Base-by-base conservation (phyloP, 1,140 invertebrate genomes). In the Atopsyche davidsoni region DNA sequence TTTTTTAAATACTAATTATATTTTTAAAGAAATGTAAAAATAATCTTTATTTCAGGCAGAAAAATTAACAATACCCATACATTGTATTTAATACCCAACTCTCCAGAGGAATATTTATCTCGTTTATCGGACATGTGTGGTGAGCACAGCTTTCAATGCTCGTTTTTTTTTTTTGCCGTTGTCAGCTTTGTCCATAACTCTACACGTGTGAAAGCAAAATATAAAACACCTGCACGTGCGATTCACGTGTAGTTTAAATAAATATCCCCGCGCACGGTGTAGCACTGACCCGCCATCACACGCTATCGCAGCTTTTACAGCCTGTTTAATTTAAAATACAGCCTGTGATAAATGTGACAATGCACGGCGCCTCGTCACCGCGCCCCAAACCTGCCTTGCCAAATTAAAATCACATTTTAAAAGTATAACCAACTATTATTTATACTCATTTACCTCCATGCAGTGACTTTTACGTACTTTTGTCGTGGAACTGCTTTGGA, bases 261-360 rank as follows among this genome's bases (percentile, higher is more conserved):
- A 51, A 51, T 42, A 51, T 42, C 31, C 51, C n/a, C n/a, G n/a
- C 40, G 24, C 51, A 44, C 32, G 43, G n/a, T n/a, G n/a, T n/a
- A n/a, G n/a, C n/a, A n/a, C 24, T 32, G 46, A 7, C 17, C 9
- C 45, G 45, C 25, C 49, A 31, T 31, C 21, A 22, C 21, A 7
- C 32, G 41, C 46, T 50, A 55, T 55, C 53, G 41, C 21, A 28
- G 46, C 44, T 55, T 55, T 55, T 48, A 55, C 53, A 55, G 34
- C 25, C 53, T 55, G 53, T 55, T 55, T 55, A 48, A 55, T 55
- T 55, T 55, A 55, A 55, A 55, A 50, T 50, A 55, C 36, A 34
- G 42, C 42, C 32, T 24, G 42, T 18, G 41, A 50, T 55, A 55
- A 55, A 55, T 54, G 44, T 18, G 11, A 18, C 43, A 45, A 39